Base-by-base conservation (phyloP, 1,140 invertebrate species). In the Dinothrombium tinctorium region DNA sequence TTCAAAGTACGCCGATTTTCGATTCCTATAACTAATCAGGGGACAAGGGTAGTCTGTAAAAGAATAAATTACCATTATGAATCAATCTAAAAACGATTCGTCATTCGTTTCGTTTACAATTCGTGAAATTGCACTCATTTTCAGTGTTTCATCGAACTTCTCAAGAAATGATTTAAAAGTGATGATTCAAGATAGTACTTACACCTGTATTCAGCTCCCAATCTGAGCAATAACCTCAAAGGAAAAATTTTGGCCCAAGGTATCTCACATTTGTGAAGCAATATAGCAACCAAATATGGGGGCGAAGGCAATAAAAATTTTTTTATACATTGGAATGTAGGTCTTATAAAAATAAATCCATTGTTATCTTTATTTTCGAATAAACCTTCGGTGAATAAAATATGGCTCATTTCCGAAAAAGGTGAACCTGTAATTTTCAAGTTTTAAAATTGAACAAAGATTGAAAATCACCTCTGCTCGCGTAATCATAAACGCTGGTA, bases 221-320 rank as follows among this genome's bases (percentile, higher is more conserved):
- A 57, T 38, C 81, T 66, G 29, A 87, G 56, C 43, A 83, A 65
- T 11, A 82, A 58, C 14, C 77, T 61, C 8, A 83, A 58, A 12
- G 77, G 77, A 54, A 86, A 78, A 21, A 83, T 66, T 61, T 77
- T 76, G 1, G 77, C 78, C 79, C 79, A 82, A 1, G 77, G 77
- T 17, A 73, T 73, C 61, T 83, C 80, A 69, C 74, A 80, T 63
- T 72, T 73, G 52, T 83, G 78, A 31, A 87, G 69, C 23, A 86
- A 64, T 44, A 86, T 66, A 2, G 69, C 80, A 47, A 86, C 69
- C 15, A 86, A 56, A 56, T 71, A 84, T 0, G 80, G 79, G 39
- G 72, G 66, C 14, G 69, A 62, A 1, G 81, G 81, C 37, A 79
- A 56, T 41, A 71, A 59, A 2, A 86, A 60, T 51, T 78, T 74